Percentiles rank a stretch among this genome's conserved stretches.
Evolutionary conservation across 2,797 vertebrate genomes (phyloP).

Genomic region (Melanotaenia maccullochi): DNA sequence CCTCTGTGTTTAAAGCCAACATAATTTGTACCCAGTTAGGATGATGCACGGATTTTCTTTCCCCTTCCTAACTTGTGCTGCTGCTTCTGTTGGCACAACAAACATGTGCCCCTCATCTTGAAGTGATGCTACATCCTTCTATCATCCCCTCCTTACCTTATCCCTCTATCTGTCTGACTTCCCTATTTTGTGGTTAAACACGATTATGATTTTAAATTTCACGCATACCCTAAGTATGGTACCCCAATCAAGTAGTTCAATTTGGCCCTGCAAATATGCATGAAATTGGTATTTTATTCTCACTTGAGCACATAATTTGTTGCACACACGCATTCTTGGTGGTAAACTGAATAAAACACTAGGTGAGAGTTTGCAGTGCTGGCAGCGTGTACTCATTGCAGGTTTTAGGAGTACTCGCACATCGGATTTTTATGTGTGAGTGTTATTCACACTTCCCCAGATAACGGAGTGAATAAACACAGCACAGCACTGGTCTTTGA

Average conservation of each 20-base stretch:
- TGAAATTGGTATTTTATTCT: constrained; percentile 72
- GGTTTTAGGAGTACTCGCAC: constrained; percentile 8
- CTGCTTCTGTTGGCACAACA: background rate
- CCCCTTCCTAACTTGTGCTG: constrained; percentile 1
- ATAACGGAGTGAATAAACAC: constrained; percentile 18
- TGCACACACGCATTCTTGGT: constrained; percentile 18
- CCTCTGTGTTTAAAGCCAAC: background rate
- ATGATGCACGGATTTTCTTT: background rate
- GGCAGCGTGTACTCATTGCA: constrained; percentile 7
- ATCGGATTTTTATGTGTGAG: constrained; percentile 2
- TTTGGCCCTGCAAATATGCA: constrained; percentile 64
- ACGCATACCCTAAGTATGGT: constrained; percentile 39
- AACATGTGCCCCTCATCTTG: constrained; percentile 7
- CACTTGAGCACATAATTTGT: constrained; percentile 24
- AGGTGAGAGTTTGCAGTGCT: constrained; percentile 12
- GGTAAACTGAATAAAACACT: constrained; percentile 3
- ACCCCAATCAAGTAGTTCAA: constrained; percentile 65
- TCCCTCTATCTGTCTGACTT: constrained; percentile 13
- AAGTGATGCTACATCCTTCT: constrained; percentile 10
- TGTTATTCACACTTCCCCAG: constrained; percentile 16
- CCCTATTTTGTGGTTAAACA: constrained; percentile 48
- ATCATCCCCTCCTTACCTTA: background rate
- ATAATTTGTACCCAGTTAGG: background rate
- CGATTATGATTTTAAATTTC: constrained; percentile 67
- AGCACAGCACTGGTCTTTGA: constrained; percentile 17